Evolutionary conservation across 2,797 vertebrate genomes (phyloP).

Genomic region (Coregonus ussuriensis): DNA sequence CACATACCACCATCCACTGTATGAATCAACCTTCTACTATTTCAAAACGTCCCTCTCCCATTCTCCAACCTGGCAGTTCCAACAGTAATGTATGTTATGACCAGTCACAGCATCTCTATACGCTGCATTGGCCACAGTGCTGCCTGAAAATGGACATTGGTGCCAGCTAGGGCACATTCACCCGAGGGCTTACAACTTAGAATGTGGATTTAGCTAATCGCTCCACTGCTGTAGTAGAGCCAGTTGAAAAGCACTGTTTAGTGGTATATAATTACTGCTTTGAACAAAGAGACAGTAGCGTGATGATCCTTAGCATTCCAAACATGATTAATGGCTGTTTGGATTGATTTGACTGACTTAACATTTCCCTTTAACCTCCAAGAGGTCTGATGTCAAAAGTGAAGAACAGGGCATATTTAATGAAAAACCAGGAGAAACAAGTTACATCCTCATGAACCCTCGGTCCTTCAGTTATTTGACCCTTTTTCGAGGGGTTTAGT

Average conservation of each 20-base stretch:
- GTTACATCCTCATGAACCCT: conserved; percentile 25
- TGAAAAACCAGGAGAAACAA: conserved; percentile 20
- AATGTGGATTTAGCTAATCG: not conserved
- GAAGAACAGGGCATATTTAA: conserved; percentile 2
- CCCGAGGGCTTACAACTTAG: not conserved
- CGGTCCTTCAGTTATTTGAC: conserved; percentile 42
- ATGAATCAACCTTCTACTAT: not conserved
- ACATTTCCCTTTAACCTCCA: conserved; percentile 9
- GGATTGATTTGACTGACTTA: conserved; percentile 1
- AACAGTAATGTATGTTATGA: not conserved
- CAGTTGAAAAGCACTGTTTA: not conserved
- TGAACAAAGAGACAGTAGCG: not conserved
- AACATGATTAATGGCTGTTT: conserved; percentile 8
- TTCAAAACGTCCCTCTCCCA: not conserved
- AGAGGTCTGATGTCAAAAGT: conserved; percentile 14
- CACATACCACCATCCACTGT: not conserved
- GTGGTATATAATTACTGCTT: not conserved
- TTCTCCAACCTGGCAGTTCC: not conserved
- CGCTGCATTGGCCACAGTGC: not conserved
- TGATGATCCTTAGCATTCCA: not conserved
- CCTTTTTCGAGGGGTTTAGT: conserved; percentile 29
- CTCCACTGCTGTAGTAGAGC: not conserved
- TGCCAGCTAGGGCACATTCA: conserved; percentile 14
- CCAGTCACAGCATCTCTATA: not conserved
- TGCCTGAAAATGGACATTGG: not conserved